A percentile compares a stretch with the other conserved stretches of the same genome.
Evolutionary conservation across 2,797 vertebrate genomes (phyloP).

Genomic region (Chloroceryle inda): DNA sequence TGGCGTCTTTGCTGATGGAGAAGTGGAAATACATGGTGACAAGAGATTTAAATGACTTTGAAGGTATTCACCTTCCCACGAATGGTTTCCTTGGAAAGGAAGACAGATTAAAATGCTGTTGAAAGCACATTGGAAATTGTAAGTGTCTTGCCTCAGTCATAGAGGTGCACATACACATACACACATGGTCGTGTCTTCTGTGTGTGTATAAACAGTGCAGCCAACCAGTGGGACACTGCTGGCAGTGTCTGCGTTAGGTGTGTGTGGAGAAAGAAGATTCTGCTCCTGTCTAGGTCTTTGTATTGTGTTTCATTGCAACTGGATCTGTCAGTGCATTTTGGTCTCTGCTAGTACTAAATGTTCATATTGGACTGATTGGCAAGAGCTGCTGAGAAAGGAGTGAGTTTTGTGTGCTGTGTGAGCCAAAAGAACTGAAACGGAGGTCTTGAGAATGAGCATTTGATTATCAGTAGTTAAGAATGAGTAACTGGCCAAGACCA

Average conservation of each 20-base stretch:
- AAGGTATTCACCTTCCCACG: background rate
- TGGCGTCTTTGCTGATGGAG: background rate
- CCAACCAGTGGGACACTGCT: background rate
- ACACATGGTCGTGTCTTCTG: rapidly evolving
- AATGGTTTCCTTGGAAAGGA: background rate
- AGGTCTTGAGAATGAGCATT: background rate
- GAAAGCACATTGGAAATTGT: constrained; percentile 9
- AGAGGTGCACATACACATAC: background rate
- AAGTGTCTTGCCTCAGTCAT: background rate
- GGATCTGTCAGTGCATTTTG: background rate
- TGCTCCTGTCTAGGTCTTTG: background rate
- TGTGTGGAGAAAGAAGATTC: background rate
- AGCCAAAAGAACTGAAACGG: background rate
- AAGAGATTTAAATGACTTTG: background rate
- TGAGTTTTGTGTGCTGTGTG: background rate
- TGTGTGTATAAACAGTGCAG: rapidly evolving
- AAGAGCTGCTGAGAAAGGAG: background rate
- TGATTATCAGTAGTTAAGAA: background rate
- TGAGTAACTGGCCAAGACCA: background rate
- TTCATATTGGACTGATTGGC: background rate
- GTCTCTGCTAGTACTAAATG: background rate
- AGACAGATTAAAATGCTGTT: background rate
- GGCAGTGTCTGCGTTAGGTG: background rate
- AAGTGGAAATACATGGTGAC: background rate
- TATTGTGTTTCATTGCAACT: background rate